These are phyloP conservation scores for Drosophila bifasciata DNA, from an alignment of 1,140 invertebrate genomes.

Conservation along the genomic window DNA sequence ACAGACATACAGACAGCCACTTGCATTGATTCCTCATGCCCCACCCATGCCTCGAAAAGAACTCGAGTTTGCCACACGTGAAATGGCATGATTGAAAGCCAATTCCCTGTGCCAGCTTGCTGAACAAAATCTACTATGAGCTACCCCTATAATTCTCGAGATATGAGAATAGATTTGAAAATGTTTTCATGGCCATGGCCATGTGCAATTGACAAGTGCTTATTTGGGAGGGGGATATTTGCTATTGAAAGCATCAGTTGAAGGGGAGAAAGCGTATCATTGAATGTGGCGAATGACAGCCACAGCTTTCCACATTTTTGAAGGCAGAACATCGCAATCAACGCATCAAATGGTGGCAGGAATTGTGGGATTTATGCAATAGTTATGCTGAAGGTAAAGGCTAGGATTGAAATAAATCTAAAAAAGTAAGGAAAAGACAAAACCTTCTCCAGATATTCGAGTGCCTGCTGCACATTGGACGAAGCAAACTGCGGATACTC, in stretches of 20 bases:
- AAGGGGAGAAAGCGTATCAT: neutral
- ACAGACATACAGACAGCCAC: neutral
- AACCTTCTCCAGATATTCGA: too few species aligned
- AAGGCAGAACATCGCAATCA: too few species aligned
- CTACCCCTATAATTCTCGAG: too few species aligned
- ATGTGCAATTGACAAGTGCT: constrained; percentile 13
- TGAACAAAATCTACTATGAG: too few species aligned
- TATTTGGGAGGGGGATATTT: neutral
- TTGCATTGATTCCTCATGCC: too few species aligned
- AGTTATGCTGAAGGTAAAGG: too few species aligned
- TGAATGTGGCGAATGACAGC: neutral
- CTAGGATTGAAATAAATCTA: too few species aligned
- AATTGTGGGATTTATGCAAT: too few species aligned
- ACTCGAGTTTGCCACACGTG: neutral
- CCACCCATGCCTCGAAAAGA: too few species aligned
- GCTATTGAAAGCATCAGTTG: neutral
- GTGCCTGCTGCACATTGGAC: constrained; percentile 15
- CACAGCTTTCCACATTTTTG: neutral
- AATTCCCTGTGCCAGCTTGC: neutral
- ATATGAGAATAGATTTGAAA: neutral
- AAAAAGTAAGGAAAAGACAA: too few species aligned
- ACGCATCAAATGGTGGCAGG: too few species aligned
- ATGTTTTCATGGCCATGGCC: constrained; percentile 15
- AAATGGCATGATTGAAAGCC: constrained; percentile 10
- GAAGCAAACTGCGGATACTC: constrained; percentile 15